Conservation (phyloP, 1,140 invertebrate species). For the Luehdorfia chinensis region DNA sequence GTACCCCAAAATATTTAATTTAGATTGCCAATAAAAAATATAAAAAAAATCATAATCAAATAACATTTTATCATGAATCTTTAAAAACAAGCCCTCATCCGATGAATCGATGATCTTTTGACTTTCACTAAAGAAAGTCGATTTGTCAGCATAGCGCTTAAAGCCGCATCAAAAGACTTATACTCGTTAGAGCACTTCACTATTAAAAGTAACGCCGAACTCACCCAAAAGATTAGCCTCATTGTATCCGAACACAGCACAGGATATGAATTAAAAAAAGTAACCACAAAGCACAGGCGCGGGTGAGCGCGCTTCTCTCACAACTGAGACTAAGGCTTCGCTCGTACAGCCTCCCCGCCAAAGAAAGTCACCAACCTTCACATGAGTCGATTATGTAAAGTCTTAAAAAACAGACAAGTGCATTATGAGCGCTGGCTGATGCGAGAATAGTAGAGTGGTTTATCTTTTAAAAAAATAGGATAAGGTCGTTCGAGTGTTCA, state of each 20-base stretch:
- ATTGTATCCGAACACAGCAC: constrained; percentile 65
- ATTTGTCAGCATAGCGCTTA: constrained; percentile 14
- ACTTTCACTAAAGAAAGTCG: constrained; percentile 52
- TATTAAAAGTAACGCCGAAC: constrained; percentile 39
- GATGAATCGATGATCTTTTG: constrained; percentile 34
- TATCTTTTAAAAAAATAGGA: constrained; percentile 39
- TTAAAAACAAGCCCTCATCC: constrained; percentile 39
- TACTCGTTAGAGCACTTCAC: constrained; percentile 14
- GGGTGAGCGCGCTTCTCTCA: constrained; percentile 51
- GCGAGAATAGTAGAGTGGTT: constrained; percentile 21
- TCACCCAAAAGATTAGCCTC: constrained; percentile 69
- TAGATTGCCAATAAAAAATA: too few species aligned
- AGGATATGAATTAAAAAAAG: constrained; percentile 46
- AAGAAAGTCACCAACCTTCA: constrained; percentile 68
- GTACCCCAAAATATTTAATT: too few species aligned
- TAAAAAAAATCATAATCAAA: too few species aligned
- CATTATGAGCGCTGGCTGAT: constrained; percentile 39
- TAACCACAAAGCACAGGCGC: constrained; percentile 64
- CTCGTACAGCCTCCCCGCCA: constrained; percentile 53
- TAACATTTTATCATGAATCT: neutral
- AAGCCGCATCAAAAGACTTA: constrained; percentile 9
- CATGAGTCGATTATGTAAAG: constrained; percentile 70
- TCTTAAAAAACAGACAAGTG: constrained; percentile 42
- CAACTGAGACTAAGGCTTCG: constrained; percentile 45
- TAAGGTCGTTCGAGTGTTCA: constrained; percentile 26